Evolutionary conservation across 2,888 invertebrate species (phyloP).

Genomic region (Strigamia transsilvanica): DNA sequence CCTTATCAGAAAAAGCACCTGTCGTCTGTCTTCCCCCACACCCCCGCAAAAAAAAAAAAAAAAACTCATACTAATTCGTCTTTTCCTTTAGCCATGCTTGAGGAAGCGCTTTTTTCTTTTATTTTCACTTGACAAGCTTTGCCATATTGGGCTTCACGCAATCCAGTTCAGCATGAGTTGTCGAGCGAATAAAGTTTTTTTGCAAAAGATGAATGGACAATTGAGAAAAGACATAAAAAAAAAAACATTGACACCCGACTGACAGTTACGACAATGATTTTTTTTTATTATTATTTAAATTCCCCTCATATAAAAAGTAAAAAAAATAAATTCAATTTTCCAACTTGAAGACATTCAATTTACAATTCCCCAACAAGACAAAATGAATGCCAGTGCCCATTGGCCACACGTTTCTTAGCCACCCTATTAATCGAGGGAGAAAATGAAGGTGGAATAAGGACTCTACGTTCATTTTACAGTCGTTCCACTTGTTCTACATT

Average conservation of each 20-base stretch:
- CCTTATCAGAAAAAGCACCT: conserved; percentile 42
- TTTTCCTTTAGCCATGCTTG: conserved; percentile 6
- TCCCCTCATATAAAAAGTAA: neutral
- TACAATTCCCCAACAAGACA: neutral
- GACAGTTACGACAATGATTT: neutral
- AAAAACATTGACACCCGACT: conserved; percentile 1
- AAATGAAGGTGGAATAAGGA: too few relatives aligned
- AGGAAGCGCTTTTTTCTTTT: neutral
- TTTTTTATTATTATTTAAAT: neutral
- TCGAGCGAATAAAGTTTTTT: conserved; percentile 13
- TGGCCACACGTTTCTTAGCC: neutral
- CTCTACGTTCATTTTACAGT: too few relatives aligned
- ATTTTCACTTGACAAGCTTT: conserved; percentile 28
- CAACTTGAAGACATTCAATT: neutral
- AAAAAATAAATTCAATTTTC: neutral
- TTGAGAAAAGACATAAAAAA: neutral
- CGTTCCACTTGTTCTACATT: too few relatives aligned
- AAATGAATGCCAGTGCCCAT: neutral
- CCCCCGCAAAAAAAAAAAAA: neutral
- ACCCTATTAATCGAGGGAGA: too few relatives aligned
- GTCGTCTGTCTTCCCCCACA: conserved; percentile 12
- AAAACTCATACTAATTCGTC: conserved; percentile 40
- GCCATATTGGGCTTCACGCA: conserved; percentile 40
- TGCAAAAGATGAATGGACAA: conserved; percentile 33
- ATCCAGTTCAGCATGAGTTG: conserved; percentile 28